Base-by-base conservation (phyloP, 2,797 vertebrate species). In the Sebastes glaucus region DNA sequence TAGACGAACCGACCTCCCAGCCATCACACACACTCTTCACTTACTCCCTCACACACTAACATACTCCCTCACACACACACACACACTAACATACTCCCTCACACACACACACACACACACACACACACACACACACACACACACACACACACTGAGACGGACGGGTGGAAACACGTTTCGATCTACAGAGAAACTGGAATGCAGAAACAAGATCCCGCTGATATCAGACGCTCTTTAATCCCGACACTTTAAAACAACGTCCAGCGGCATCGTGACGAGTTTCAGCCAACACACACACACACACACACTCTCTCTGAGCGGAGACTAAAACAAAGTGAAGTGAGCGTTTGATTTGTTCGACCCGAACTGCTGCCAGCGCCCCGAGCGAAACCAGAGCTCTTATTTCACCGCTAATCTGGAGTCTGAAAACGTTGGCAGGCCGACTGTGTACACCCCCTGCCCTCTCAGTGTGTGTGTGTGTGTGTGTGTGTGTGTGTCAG, bases 331-430 rank as follows among this genome's bases (percentile, higher is more conserved):
- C 85, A 83, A 89, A 84, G 83, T 22, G 28, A 82, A 79, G 70
- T 1, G 74, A 83, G 82, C 64, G 22, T 88, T 91, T 89, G 78
- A 85, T 88, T 88, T 63, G 82, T 81, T 85, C 64, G 73, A 88
- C 83, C 79, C 16, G 11, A 73, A 80, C 66, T 78, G 63, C 78
- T 71, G 79, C 66, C 79, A 69, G 57, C 16, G 63, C 81, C 59
- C 53, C 11, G 11, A 84, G 69, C 6, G 4, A 87, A 85, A 83
- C 68, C 68, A 77, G 11, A 70, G 78, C 78, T 85, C 77, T 57
- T 53, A 81, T 85, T 87, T 87, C 82, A 79, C 61, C 60, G 1
- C 82, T 88, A 85, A 91, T 84, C 86, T 88, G 88, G 30, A 78
- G 80, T 76, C 86, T 82, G 80, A 85, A 64, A 71, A 74, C 46